Conservation (phyloP, 2,113 vertebrate species). For the Lampris megalopsis region DNA sequence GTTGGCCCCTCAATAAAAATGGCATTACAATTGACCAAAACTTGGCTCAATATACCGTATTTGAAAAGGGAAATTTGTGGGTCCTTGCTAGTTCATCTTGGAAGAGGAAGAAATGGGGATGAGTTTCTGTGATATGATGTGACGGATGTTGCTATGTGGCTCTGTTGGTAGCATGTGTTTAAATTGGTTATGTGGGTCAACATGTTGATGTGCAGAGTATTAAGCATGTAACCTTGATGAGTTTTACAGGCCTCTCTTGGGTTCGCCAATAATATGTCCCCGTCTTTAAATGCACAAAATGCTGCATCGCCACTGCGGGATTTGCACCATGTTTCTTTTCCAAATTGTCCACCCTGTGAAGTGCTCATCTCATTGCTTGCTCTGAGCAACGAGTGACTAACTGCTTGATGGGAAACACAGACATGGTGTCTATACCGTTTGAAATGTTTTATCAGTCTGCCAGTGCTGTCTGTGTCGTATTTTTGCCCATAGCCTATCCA, state of each 20-base stretch:
- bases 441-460: no score
- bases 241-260: conserved; percentile 10
- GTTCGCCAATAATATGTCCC: neutral
- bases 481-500: no score
- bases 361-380: no score
- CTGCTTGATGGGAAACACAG: no score
- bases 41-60: neutral
- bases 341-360: no score
- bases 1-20: conserved; percentile 14
- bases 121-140: conserved; percentile 2
- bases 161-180: conserved; percentile 6
- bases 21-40: conserved; percentile 3
- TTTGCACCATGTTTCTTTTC: no score
- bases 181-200: conserved; percentile 29
- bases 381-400: no score
- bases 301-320: no score
- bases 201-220: conserved; percentile 13
- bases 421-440: no score
- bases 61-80: conserved; percentile 8
- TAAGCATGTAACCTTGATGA: conserved; percentile 12
- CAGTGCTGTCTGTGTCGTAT: no score
- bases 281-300: no score
- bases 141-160: conserved; percentile 6
- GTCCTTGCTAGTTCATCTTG: neutral
- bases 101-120: neutral